Evolutionary conservation across 2,113 vertebrate genomes (phyloP).

Genomic region (Pycnonotus jocosus): DNA sequence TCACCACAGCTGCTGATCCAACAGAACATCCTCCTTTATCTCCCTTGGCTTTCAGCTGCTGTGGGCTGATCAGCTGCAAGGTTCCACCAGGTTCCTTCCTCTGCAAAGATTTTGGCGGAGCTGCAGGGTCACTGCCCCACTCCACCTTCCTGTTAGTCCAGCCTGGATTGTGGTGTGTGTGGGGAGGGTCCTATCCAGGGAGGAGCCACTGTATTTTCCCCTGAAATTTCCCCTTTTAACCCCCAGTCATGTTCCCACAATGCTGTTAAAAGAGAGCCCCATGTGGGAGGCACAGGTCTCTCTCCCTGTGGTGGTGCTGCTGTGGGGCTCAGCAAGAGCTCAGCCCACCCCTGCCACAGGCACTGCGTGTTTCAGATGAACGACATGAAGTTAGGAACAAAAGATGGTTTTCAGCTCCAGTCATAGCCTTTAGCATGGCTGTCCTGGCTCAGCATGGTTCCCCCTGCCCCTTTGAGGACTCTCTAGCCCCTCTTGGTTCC

Average conservation of each 20-base stretch:
- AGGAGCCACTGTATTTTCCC: not conserved
- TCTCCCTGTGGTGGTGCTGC: rapidly evolving
- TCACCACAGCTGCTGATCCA: not conserved
- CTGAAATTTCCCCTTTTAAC: not conserved
- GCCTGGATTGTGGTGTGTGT: not conserved
- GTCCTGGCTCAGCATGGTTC: not conserved
- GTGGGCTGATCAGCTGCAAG: not conserved
- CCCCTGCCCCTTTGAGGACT: not conserved
- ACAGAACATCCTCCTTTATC: no score
- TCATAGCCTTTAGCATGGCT: rapidly evolving
- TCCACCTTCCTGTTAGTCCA: not conserved
- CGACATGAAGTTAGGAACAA: not conserved
- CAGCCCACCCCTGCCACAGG: not conserved
- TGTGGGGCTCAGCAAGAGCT: not conserved
- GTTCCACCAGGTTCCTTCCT: no score
- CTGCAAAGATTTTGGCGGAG: not conserved
- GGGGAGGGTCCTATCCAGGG: not conserved
- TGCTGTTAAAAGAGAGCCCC: rapidly evolving
- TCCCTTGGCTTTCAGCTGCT: not conserved
- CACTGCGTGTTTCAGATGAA: rapidly evolving
- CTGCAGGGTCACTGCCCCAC: rapidly evolving
- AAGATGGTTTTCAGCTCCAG: not conserved
- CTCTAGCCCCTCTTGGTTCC: not conserved
- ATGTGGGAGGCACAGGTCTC: rapidly evolving
- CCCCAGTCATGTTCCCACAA: not conserved